Percentiles rank a stretch among this genome's conserved stretches.
phyloP scores from a whole-genome alignment of 2,113 vertebrate genomes.

The Pungitius pungitius region DNA sequence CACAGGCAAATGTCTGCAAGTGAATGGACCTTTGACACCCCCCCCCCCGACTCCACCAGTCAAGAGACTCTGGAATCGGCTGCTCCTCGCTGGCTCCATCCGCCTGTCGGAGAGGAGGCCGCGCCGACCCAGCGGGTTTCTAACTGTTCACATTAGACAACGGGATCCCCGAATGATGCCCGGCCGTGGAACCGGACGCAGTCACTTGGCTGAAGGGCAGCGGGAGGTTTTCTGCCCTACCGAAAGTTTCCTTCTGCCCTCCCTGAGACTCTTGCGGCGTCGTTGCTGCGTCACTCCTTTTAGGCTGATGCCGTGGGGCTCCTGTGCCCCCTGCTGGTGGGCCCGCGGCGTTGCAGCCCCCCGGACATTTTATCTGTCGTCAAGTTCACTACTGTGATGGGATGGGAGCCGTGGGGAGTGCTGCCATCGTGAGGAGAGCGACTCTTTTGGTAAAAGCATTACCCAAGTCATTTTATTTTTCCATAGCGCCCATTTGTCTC shows the following conservation, averaged over 20 bases:
- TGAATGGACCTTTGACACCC: constrained; percentile 57
- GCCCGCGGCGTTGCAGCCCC: constrained; percentile 4
- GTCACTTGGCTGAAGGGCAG: constrained; percentile 70
- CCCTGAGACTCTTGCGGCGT: constrained; percentile 37
- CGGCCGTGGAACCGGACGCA: constrained; percentile 61
- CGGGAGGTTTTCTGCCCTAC: constrained; percentile 46
- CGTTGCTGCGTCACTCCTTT: no score
- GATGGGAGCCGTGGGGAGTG: neutral
- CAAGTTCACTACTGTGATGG: neutral
- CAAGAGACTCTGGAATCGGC: constrained; percentile 49
- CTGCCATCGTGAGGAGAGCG: neutral
- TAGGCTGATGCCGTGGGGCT: neutral
- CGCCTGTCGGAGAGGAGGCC: constrained; percentile 49
- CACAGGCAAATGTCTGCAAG: constrained; percentile 35
- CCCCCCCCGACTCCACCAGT: constrained; percentile 32
- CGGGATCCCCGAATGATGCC: constrained; percentile 64
- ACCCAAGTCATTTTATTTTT: neutral
- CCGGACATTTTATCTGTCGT: neutral
- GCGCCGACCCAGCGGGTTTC: constrained; percentile 67
- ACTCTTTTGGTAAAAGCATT: neutral
- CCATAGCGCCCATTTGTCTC: neutral
- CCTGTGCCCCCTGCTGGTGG: constrained; percentile 72
- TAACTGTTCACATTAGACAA: constrained; percentile 62
- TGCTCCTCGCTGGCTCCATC: constrained; percentile 29
- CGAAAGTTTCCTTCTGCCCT: constrained; percentile 47